A percentile compares a stretch with the other conserved stretches of the same genome.
Evolutionary conservation across 2,888 invertebrate species (phyloP).

Genomic region (Neuroscelio doddi): DNA sequence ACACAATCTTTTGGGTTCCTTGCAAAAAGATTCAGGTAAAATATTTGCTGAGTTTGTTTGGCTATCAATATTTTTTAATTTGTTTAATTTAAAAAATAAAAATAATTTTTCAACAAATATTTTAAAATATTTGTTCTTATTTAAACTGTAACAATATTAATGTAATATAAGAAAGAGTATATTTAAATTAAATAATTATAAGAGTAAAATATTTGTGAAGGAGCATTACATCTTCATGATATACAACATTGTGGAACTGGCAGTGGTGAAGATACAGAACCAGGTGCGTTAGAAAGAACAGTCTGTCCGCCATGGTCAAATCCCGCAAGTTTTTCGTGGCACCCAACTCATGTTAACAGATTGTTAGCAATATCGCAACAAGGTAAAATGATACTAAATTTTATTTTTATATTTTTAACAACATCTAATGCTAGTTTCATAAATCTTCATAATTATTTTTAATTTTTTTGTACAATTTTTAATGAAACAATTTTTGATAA

Average conservation of each 20-base stretch:
- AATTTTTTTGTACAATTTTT: not conserved
- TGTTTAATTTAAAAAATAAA: too few species aligned
- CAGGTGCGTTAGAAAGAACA: constrained; percentile 82
- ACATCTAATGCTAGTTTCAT: too few species aligned
- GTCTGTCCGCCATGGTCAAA: constrained; percentile 71
- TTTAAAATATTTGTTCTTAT: too few species aligned
- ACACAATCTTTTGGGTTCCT: constrained; percentile 85
- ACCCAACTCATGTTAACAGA: constrained; percentile 85
- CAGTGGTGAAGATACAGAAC: constrained; percentile 84
- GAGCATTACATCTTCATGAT: constrained; percentile 86
- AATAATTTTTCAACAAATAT: too few species aligned
- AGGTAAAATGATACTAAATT: too few species aligned
- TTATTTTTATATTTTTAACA: too few species aligned
- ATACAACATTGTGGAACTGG: constrained; percentile 79
- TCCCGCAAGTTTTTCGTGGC: constrained; percentile 88
- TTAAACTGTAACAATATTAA: not conserved
- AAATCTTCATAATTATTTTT: constrained; percentile 7
- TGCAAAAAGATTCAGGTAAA: constrained; percentile 80
- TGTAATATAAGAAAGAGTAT: too few species aligned
- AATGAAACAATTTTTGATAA: too few species aligned
- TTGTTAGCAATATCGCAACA: constrained; percentile 77
- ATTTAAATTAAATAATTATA: not conserved
- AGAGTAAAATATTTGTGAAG: constrained; percentile 42
- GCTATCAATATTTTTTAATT: too few species aligned
- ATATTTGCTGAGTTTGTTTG: constrained; percentile 3